phyloP scores from a whole-genome alignment of 2,113 vertebrate genomes.

The Thinocorus orbignyianus region DNA sequence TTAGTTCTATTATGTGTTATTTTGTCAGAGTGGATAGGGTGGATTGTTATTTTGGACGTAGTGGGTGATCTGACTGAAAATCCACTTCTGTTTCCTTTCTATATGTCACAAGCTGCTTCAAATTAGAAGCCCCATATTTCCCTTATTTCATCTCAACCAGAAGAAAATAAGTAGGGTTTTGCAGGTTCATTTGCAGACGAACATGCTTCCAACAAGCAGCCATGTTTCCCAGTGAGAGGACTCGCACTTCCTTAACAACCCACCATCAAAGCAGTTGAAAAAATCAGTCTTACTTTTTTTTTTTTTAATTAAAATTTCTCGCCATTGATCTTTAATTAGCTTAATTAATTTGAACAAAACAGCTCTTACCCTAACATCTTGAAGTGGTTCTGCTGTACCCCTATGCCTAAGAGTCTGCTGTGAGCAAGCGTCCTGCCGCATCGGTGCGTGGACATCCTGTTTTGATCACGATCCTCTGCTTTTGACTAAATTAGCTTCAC shows the following conservation, averaged over 20 bases:
- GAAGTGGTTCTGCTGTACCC: not conserved
- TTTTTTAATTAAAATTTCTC: not conserved
- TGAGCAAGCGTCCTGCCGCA: not conserved
- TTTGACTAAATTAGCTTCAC: not conserved
- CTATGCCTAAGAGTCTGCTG: not conserved
- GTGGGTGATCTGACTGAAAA: constrained; percentile 60
- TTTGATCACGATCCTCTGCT: not conserved
- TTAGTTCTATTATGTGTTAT: constrained; percentile 65
- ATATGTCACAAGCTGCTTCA: constrained; percentile 33
- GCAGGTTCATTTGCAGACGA: not conserved
- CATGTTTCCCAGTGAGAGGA: not conserved
- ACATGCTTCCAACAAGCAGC: not conserved
- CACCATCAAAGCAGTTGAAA: not conserved
- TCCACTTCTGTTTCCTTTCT: constrained; percentile 42
- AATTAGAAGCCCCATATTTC: not conserved
- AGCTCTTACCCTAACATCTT: fast-evolving
- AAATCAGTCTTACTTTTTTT: not conserved
- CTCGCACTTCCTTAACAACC: not conserved
- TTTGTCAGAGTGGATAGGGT: constrained; percentile 62
- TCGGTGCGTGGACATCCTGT: fast-evolving
- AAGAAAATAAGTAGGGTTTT: not conserved
- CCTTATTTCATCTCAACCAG: not conserved
- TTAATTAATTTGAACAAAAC: not conserved
- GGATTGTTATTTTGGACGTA: constrained; percentile 65
- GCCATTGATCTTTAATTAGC: not conserved